phyloP scores from a whole-genome alignment of 2,888 invertebrate species.

The Drosophila differens region DNA sequence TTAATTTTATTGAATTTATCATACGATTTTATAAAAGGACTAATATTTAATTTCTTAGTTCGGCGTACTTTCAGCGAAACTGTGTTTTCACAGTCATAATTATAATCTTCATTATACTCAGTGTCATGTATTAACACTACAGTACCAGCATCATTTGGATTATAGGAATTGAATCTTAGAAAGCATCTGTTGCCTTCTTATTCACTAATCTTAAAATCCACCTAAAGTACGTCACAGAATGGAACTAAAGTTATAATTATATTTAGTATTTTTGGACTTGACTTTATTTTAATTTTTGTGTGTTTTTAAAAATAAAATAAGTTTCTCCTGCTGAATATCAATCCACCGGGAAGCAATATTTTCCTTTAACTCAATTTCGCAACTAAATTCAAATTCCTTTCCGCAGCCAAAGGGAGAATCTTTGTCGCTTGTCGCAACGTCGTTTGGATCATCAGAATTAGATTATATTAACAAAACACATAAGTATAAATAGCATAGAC shows the following conservation, averaged over 20 bases:
- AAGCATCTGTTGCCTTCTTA: not conserved
- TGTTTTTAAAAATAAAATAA: not conserved
- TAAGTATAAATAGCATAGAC: not conserved
- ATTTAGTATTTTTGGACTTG: not conserved
- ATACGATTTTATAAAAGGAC: not conserved
- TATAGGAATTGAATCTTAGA: not conserved
- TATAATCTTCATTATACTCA: not conserved
- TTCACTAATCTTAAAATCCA: not conserved
- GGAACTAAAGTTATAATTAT: not conserved
- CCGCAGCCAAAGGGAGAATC: not conserved
- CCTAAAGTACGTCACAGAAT: not conserved
- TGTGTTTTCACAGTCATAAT: not conserved
- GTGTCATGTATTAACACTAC: not conserved
- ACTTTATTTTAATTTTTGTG: not conserved
- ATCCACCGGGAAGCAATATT: accelerated
- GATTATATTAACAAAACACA: not conserved
- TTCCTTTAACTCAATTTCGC: accelerated
- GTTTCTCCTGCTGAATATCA: not conserved
- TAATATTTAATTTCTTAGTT: not conserved
- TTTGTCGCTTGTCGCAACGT: not conserved
- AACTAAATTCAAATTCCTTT: not conserved
- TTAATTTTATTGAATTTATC: constrained; percentile 18
- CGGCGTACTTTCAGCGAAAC: not conserved
- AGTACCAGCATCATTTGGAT: not conserved
- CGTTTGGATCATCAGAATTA: not conserved